Base-by-base conservation (phyloP, 2,888 invertebrate genomes). In the Nomada fabriciana region DNA sequence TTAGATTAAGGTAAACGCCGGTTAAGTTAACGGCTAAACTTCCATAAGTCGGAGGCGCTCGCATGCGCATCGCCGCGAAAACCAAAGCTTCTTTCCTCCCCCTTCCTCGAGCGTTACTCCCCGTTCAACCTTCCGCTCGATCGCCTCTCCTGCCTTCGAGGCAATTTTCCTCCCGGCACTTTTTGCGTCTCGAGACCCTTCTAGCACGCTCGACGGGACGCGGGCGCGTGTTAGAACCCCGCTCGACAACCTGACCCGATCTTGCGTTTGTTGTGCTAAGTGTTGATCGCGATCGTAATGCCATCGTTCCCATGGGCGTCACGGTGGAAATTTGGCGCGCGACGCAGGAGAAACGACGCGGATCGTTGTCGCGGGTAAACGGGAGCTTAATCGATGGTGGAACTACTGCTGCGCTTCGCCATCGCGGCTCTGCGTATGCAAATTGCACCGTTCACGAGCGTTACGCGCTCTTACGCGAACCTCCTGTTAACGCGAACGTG, bases 1-100 rank as follows among this genome's bases (percentile, higher is more conserved):
- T 94, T 93, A 94, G 94, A 94, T 94, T 94, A 94, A 93, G 93
- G 94, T 94, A 94, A 94, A 94, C 93, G 94, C 94, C 94, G 94
- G 94, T 94, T 94, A 94, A 94, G 93, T 94, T 94, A 94, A 94
- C 94, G 94, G 94, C 94, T 94, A 92, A 93, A 93, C 92, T 92
- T 88, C 91, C 91, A 91, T 91, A 91, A 93, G 93, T 92, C 91
- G 91, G 90, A 90, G 89, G 87, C 89, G 89, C 90, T 91, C 92
- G 92, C 93, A 92, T 91, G 92, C 92, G 91, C 92, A 91, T 92
- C 90, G 91, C 83, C 81, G 85, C 80, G 77, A 70, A 71, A 82
- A 79, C 80, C 73, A 59, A 77, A 82, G 68, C 64, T 67, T 53
- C 60, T 55, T 42, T 77, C 20, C 42, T 42, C 57, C 60, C 10